Conservation (phyloP, 2,113 vertebrate species). For the Rhinichthys klamathensis region DNA sequence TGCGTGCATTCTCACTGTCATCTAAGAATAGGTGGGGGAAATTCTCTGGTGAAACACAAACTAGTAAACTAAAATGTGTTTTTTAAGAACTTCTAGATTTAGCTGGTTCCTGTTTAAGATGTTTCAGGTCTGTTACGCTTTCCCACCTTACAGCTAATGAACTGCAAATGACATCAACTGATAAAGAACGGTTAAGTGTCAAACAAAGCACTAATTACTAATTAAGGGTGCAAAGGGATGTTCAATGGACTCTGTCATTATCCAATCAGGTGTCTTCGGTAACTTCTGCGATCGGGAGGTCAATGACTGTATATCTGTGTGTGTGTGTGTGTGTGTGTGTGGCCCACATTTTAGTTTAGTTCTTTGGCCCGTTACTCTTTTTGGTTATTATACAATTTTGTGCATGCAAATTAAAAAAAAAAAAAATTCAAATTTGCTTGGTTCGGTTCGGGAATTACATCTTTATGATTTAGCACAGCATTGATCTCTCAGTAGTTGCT, state of each 20-base stretch:
- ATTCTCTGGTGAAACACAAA: neutral
- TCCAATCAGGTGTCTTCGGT: neutral
- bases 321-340: neutral
- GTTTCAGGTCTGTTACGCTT: neutral
- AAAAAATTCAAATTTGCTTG: neutral
- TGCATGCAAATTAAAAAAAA: neutral
- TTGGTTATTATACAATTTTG: neutral
- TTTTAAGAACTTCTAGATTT: constrained; percentile 8
- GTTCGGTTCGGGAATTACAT: too few relatives aligned
- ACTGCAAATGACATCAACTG: constrained; percentile 71
- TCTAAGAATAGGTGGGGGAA: neutral
- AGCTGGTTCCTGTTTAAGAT: neutral
- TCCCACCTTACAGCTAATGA: constrained; percentile 57
- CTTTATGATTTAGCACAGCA: neutral
- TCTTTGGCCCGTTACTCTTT: neutral
- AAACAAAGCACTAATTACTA: constrained; percentile 58
- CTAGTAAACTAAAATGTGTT: neutral
- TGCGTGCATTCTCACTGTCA: neutral
- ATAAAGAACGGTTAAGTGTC: constrained; percentile 67
- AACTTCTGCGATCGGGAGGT: neutral
- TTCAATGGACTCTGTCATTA: neutral
- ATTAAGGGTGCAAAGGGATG: neutral
- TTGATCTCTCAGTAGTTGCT: neutral
- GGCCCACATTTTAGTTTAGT: neutral
- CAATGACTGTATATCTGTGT: neutral